Evolutionary conservation across 2,113 vertebrate species (phyloP).

Genomic region (Polypterus bichir): DNA sequence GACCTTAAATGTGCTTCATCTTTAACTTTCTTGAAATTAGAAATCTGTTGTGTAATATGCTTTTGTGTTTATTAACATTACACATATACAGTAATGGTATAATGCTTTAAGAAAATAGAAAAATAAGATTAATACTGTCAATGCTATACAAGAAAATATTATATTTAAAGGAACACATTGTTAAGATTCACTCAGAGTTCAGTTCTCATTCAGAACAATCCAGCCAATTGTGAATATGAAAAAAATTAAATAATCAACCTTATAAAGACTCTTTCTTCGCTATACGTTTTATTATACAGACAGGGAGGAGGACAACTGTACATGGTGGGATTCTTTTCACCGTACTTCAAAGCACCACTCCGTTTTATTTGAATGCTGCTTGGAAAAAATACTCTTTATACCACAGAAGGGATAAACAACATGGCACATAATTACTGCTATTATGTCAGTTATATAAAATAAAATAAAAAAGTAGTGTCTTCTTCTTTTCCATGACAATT

Average conservation of each 20-base stretch:
- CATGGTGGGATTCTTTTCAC: constrained; percentile 40
- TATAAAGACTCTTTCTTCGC: constrained; percentile 68
- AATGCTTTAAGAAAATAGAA: constrained; percentile 98
- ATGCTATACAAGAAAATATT: constrained; percentile 94
- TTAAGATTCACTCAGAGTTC: constrained; percentile 63
- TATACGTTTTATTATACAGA: constrained; percentile 46
- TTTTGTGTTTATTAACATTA: constrained; percentile 69
- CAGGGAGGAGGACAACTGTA: constrained; percentile 51
- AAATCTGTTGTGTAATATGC: constrained; percentile 45
- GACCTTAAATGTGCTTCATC: constrained; percentile 69
- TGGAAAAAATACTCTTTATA: constrained; percentile 64
- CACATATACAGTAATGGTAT: constrained; percentile 90
- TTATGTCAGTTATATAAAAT: constrained; percentile 51
- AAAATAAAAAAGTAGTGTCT: constrained; percentile 33
- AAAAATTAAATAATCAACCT: constrained; percentile 65
- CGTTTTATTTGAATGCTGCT: constrained; percentile 63
- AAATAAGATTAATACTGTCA: constrained; percentile 99
- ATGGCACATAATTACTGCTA: constrained; percentile 81
- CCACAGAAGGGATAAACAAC: constrained; percentile 73
- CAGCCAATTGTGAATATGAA: constrained; percentile 49
- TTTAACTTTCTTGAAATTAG: constrained; percentile 49
- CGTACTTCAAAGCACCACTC: constrained; percentile 63
- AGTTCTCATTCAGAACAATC: constrained; percentile 44
- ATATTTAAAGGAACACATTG: constrained; percentile 60
- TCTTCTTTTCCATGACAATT: constrained; percentile 60